Evolutionary conservation across 92 coral and sea anemone species (phyloP).

Genomic region (Zoanthus sansibaricus): DNA sequence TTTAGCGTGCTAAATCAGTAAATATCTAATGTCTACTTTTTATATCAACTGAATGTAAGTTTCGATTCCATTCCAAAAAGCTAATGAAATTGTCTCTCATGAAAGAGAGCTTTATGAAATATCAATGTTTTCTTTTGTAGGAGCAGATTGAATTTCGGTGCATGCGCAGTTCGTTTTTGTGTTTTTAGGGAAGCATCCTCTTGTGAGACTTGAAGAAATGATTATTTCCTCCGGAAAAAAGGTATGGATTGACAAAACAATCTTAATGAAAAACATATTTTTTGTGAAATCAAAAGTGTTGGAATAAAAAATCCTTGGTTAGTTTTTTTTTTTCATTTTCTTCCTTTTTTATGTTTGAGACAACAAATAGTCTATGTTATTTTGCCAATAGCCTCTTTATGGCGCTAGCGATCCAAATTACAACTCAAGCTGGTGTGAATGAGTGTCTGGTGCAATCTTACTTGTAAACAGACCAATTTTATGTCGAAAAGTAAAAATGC

Average conservation of each 20-base stretch:
- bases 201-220: neutral
- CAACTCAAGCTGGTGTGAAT: no score
- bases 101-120: neutral
- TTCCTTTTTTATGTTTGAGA: no score
- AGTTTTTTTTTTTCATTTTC: no score
- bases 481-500: no score
- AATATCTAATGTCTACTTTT: no score
- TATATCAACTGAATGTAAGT: neutral
- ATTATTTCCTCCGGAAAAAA: slow-evolving; percentile 17
- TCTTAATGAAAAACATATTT: neutral
- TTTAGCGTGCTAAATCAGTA: neutral
- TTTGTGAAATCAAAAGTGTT: no score
- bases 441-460: no score
- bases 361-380: no score
- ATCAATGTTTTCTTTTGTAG: neutral
- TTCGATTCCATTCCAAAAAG: neutral
- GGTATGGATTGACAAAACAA: slow-evolving; percentile 10
- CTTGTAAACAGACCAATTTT: no score
- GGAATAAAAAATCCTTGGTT: no score
- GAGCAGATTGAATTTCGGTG: neutral
- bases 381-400: no score
- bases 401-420: no score
- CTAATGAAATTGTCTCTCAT: neutral
- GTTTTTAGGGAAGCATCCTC: neutral
- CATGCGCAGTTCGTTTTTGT: neutral